Evolutionary conservation across 1,140 invertebrate species (phyloP).

Genomic region (Phymorhynchus buccinoides): DNA sequence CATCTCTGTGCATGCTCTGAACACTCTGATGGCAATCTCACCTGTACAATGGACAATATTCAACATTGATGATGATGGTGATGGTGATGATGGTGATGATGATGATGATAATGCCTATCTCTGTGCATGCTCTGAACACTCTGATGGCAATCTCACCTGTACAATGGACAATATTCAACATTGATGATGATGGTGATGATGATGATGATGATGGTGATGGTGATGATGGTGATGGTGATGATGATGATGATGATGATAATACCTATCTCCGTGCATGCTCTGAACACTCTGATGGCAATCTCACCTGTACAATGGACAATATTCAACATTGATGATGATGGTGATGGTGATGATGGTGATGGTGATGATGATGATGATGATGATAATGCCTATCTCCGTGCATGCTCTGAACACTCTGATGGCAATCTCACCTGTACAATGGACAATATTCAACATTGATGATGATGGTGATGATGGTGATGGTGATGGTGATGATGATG

Average conservation of each 20-base stretch:
- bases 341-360: no score
- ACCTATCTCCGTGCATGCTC: conserved; percentile 97
- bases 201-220: no score
- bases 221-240: no score
- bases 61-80: no score
- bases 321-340: no score
- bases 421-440: conserved; percentile 90
- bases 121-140: conserved; percentile 97
- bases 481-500: no score
- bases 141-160: conserved; percentile 97
- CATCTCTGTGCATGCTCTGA: conserved; percentile 97
- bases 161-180: conserved; percentile 22
- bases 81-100: no score
- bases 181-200: no score
- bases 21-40: conserved; percentile 98
- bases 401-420: conserved; percentile 98
- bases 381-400: conserved; percentile 96
- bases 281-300: conserved; percentile 98
- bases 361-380: no score
- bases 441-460: no score
- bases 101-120: conserved; percentile 97
- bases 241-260: no score
- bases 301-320: conserved; percentile 80
- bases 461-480: no score
- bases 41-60: conserved; percentile 75